Conservation (phyloP, 2,113 vertebrate genomes). For the Anoplopoma fimbria region DNA sequence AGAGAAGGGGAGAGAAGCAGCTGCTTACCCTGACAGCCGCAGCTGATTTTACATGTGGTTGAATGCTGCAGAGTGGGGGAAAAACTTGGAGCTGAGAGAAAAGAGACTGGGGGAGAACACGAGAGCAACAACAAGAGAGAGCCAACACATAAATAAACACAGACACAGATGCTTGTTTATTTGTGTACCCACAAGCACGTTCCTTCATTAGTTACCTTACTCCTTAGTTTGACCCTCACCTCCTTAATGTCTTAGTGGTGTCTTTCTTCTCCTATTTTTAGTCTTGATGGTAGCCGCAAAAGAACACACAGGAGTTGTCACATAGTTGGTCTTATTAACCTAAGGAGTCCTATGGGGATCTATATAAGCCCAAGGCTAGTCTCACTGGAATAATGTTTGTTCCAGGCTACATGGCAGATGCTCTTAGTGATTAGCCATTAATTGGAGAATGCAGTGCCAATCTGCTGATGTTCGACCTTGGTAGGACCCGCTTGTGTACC, state of each 20-base stretch:
- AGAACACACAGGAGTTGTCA: constrained; percentile 30
- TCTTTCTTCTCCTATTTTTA: constrained; percentile 42
- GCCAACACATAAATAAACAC: constrained; percentile 21
- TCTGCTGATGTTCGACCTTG: constrained; percentile 70
- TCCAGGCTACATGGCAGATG: constrained; percentile 75
- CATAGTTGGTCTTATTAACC: constrained; percentile 70
- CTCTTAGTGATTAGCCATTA: constrained; percentile 79
- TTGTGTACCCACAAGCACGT: neutral
- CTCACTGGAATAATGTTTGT: constrained; percentile 72
- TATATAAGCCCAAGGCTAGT: constrained; percentile 59
- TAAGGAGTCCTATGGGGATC: constrained; percentile 62
- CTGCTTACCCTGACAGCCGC: constrained; percentile 62
- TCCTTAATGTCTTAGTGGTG: constrained; percentile 44
- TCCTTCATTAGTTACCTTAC: constrained; percentile 14
- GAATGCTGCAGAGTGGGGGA: constrained; percentile 39
- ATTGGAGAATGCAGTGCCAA: constrained; percentile 69
- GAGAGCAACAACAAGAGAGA: constrained; percentile 8
- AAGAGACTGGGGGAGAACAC: constrained; percentile 1
- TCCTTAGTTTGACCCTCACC: constrained; percentile 30
- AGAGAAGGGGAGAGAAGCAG: constrained; percentile 40
- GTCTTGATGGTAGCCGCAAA: constrained; percentile 34
- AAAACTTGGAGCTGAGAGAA: constrained; percentile 47
- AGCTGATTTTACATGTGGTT: constrained; percentile 66
- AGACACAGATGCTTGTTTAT: constrained; percentile 31
- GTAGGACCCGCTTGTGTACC: constrained; percentile 43